These are phyloP conservation scores for Saccopteryx leptura DNA, from an alignment of 2,113 vertebrate genomes.

Conservation along the genomic window DNA sequence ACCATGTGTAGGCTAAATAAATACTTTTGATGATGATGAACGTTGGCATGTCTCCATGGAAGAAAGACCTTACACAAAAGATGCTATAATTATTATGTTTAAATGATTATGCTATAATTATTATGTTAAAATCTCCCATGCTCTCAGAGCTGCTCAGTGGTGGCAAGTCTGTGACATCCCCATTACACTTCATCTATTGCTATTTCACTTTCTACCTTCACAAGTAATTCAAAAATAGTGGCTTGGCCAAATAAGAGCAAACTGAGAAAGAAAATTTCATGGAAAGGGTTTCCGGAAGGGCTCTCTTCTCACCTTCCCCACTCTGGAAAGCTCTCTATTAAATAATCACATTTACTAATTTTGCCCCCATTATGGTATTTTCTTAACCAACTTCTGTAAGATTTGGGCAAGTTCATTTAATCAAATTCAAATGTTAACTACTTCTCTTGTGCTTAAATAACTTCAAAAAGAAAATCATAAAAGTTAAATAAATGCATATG, in stretches of 20 bases:
- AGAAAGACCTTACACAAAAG: conserved; percentile 83
- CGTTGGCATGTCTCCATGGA: conserved; percentile 80
- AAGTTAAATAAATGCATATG: not conserved
- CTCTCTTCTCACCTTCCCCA: no score
- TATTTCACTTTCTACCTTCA: conserved; percentile 62
- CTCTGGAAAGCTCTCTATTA: not conserved
- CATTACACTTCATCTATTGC: conserved; percentile 69
- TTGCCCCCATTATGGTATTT: not conserved
- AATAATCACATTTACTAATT: not conserved
- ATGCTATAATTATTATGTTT: conserved; percentile 86
- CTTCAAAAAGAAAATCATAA: not conserved
- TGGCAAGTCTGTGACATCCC: conserved; percentile 77
- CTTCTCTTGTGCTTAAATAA: not conserved
- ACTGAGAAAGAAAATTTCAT: rapidly evolving
- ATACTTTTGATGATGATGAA: conserved; percentile 81
- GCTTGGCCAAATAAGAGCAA: not conserved
- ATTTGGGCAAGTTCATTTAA: not conserved
- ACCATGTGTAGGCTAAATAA: conserved; percentile 79
- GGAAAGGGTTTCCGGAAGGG: rapidly evolving
- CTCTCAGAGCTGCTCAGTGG: conserved; percentile 67
- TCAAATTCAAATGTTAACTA: not conserved
- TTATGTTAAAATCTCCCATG: conserved; percentile 82
- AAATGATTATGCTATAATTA: conserved; percentile 85
- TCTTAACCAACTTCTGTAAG: not conserved
- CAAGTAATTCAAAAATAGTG: not conserved